phyloP scores from a whole-genome alignment of 2,888 invertebrate species.

The Xanthia icteritia region DNA sequence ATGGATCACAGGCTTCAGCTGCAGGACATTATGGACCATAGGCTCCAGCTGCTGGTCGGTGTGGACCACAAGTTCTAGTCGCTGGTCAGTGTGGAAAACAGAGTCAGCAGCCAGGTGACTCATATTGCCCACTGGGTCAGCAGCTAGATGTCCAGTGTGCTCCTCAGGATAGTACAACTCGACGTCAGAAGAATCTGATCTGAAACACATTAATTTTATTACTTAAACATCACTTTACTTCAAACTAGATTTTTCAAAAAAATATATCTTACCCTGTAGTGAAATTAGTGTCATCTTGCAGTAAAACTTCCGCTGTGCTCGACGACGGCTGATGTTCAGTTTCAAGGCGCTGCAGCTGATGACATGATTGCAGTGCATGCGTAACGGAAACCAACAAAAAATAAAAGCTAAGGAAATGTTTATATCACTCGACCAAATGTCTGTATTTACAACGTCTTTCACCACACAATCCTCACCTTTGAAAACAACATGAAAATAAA shows the following conservation, averaged over 20 bases:
- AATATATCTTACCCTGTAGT: background rate
- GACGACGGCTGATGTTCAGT: slow-evolving; percentile 35
- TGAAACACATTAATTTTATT: slow-evolving; percentile 20
- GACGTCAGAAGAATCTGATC: slow-evolving; percentile 32
- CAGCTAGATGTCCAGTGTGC: background rate
- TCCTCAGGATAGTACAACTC: slow-evolving; percentile 36
- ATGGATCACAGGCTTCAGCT: background rate
- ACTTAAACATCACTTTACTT: background rate
- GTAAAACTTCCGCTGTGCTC: slow-evolving; percentile 25
- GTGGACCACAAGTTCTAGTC: background rate
- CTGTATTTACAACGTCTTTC: too few species aligned
- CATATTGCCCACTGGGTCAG: background rate
- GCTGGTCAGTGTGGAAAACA: background rate
- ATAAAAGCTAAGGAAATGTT: background rate
- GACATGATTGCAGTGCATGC: background rate
- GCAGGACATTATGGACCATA: background rate
- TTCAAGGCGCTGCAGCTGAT: slow-evolving; percentile 18
- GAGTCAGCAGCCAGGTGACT: background rate
- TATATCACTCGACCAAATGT: background rate
- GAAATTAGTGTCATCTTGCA: background rate
- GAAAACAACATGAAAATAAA: too few species aligned
- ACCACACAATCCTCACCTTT: too few species aligned
- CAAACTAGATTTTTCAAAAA: background rate
- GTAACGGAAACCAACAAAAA: background rate
- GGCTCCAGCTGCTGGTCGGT: background rate